These are phyloP conservation scores for Cotesia glomerata DNA, from an alignment of 1,140 invertebrate species.

Conservation along the genomic window DNA sequence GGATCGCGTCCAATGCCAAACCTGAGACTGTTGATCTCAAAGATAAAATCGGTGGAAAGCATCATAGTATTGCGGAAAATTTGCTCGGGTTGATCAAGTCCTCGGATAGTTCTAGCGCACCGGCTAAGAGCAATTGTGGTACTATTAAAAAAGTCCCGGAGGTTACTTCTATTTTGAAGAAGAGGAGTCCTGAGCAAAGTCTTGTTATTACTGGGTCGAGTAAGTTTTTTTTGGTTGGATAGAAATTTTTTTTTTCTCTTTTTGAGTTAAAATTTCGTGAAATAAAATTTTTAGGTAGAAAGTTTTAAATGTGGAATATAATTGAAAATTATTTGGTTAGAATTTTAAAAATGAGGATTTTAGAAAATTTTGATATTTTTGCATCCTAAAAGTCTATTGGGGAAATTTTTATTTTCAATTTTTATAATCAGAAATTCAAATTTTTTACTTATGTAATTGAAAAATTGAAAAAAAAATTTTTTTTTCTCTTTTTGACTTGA, in stretches of 20 bases:
- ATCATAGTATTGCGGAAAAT: conserved; percentile 57
- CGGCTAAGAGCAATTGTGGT: conserved; percentile 35
- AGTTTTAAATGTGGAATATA: too few species aligned
- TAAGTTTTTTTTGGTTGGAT: conserved; percentile 36
- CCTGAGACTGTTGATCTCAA: conserved; percentile 59
- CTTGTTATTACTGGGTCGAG: conserved; percentile 49
- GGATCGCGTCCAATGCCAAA: conserved; percentile 66
- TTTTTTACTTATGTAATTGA: too few species aligned
- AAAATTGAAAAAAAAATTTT: too few species aligned
- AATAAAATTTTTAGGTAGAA: background rate
- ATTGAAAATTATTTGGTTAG: background rate
- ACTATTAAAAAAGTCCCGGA: conserved; percentile 57
- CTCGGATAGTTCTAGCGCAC: conserved; percentile 43
- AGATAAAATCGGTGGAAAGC: conserved; percentile 40
- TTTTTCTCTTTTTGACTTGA: too few species aligned
- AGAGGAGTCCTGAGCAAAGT: conserved; percentile 65
- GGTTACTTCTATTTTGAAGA: conserved; percentile 67
- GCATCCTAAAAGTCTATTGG: too few species aligned
- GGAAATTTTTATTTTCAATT: too few species aligned
- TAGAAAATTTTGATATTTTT: too few species aligned
- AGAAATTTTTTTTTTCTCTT: background rate
- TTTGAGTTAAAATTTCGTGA: too few species aligned
- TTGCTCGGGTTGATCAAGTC: conserved; percentile 59
- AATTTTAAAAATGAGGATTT: too few species aligned
- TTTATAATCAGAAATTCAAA: too few species aligned